Percentiles rank a stretch among this genome's conserved stretches.
Conservation (phyloP, 2,888 invertebrate genomes). For the Mythimna pallens region DNA sequence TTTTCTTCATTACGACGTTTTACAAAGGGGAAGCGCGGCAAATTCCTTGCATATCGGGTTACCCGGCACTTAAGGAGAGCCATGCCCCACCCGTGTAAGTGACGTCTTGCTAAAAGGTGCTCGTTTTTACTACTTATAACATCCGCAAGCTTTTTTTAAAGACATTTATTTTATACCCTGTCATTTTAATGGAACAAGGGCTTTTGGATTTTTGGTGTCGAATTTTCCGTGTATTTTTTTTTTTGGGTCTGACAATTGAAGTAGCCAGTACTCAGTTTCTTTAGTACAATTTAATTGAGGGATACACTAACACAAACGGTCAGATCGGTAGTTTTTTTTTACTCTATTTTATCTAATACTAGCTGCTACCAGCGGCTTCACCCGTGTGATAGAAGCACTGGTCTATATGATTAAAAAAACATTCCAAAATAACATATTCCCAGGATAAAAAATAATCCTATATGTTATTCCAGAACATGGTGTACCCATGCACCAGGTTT, state of each 20-base stretch:
- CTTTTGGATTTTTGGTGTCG: constrained; percentile 15
- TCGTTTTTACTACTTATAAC: constrained; percentile 55
- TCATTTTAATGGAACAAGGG: constrained; percentile 47
- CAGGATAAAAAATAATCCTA: too few species aligned
- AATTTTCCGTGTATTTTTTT: constrained; percentile 13
- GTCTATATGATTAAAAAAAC: too few species aligned
- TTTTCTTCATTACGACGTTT: constrained; percentile 50
- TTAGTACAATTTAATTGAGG: too few species aligned
- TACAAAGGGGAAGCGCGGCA: constrained; percentile 51
- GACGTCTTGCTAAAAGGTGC: constrained; percentile 62
- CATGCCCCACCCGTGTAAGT: constrained; percentile 60
- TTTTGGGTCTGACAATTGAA: fast-evolving
- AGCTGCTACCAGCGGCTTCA: too few species aligned
- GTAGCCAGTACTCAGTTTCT: too few species aligned
- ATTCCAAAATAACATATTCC: too few species aligned
- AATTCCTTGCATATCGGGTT: constrained; percentile 64
- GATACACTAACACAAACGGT: background rate
- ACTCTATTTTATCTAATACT: too few species aligned
- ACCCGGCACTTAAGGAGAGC: constrained; percentile 70
- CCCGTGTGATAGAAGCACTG: too few species aligned
- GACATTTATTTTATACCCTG: constrained; percentile 44
- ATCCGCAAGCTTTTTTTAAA: constrained; percentile 54
- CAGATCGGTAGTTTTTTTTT: too few species aligned
- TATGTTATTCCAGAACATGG: too few species aligned
- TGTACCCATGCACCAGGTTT: too few species aligned